Conservation (phyloP, 2,113 vertebrate species). For the Microtus pennsylvanicus region DNA sequence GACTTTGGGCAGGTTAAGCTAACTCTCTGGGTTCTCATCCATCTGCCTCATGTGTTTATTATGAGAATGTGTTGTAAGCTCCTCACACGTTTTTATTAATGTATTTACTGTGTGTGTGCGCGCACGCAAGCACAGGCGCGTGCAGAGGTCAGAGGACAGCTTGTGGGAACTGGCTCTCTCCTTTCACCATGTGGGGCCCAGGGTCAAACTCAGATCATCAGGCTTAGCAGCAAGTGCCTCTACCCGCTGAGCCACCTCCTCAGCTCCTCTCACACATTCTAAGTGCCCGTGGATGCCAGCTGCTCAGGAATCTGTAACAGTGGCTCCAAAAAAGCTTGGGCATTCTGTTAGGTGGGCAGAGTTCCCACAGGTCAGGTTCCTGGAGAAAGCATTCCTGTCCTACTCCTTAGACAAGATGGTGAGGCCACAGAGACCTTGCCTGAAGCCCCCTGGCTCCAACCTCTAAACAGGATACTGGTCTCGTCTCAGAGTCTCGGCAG, state of each 20-base stretch:
- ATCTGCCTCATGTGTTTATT: not conserved
- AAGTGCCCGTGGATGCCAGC: not conserved
- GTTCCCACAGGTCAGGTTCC: not conserved
- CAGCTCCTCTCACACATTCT: not conserved
- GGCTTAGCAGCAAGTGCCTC: not conserved
- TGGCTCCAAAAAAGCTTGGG: not conserved
- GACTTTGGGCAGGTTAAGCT: not conserved
- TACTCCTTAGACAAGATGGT: not conserved
- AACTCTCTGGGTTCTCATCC: not conserved
- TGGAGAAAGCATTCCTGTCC: not conserved
- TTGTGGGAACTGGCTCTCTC: not conserved
- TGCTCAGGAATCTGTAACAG: conserved; percentile 34
- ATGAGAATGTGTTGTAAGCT: not conserved
- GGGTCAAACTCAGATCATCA: not conserved
- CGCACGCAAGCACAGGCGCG: accelerated
- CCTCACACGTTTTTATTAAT: not conserved
- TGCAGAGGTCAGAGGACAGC: not conserved
- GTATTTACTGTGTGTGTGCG: not conserved
- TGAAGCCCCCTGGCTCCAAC: not conserved
- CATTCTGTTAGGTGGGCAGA: conserved; percentile 21
- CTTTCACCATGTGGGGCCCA: not conserved
- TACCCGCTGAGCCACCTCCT: not conserved
- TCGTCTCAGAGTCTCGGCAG: not conserved
- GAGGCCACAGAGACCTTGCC: not conserved
- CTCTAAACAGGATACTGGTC: not conserved